These are phyloP conservation scores for Indicator indicator DNA, from an alignment of 2,113 vertebrate genomes.

Conservation along the genomic window DNA sequence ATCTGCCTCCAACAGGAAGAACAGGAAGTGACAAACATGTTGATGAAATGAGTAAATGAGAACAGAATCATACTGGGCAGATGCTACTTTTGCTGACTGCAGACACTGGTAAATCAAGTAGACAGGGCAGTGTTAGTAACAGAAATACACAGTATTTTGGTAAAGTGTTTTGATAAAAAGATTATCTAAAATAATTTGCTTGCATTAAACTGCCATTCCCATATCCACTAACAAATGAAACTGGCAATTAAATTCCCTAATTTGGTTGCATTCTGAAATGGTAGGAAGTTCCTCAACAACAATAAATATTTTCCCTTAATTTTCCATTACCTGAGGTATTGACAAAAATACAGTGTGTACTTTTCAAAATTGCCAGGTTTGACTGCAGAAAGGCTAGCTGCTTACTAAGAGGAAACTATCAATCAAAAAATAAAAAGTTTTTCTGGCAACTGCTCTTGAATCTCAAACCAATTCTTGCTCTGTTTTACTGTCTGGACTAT, in stretches of 20 bases:
- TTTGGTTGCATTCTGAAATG: neutral
- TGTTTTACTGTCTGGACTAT: neutral
- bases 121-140: neutral
- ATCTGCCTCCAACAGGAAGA: neutral
- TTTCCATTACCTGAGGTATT: neutral
- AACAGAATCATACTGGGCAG: neutral
- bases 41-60: neutral
- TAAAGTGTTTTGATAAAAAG: neutral
- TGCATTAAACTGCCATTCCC: neutral
- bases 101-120: neutral
- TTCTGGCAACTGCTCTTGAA: neutral
- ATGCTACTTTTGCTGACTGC: neutral
- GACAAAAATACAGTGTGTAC: neutral
- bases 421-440: neutral
- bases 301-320: neutral
- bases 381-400: neutral
- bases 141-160: neutral
- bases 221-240: neutral
- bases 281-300: neutral
- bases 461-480: neutral
- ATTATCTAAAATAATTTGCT: neutral
- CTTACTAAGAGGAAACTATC: neutral
- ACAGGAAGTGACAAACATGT: neutral
- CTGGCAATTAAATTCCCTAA: neutral
- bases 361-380: neutral